phyloP scores from a whole-genome alignment of 2,113 vertebrate genomes.

The Barbus barbus region DNA sequence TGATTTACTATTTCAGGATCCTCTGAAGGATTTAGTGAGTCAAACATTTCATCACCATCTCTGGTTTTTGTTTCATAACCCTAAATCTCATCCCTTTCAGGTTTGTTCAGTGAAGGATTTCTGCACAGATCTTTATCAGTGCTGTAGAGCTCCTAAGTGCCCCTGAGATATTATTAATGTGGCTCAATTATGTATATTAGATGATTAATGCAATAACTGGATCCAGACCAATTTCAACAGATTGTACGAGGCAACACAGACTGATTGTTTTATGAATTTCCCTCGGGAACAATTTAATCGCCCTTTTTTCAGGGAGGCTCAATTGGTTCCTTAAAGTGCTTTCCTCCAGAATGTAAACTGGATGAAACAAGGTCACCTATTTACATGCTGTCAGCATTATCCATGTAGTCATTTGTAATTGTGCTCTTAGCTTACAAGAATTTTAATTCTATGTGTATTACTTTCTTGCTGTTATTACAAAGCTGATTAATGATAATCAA shows the following conservation, averaged over 20 bases:
- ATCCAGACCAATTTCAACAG: constrained; percentile 35
- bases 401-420: constrained; percentile 6
- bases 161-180: constrained; percentile 18
- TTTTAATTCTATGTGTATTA: background rate
- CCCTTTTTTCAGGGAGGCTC: constrained; percentile 22
- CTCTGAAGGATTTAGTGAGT: background rate
- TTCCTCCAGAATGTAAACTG: constrained; percentile 21
- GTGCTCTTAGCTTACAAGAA: background rate
- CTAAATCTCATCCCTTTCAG: background rate
- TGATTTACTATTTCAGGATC: background rate
- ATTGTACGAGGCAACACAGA: constrained; percentile 18
- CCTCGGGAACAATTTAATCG: constrained; percentile 36
- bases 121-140: background rate
- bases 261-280: constrained; percentile 25
- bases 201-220: constrained; percentile 38
- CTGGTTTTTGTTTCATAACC: background rate
- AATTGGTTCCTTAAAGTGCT: constrained; percentile 27
- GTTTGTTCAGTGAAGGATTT: background rate
- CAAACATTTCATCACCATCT: background rate
- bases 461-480: background rate
- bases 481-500: background rate
- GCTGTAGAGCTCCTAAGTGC: constrained; percentile 1
- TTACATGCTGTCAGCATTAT: background rate
- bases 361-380: constrained; percentile 45
- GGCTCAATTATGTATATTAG: constrained; percentile 38